These are phyloP conservation scores for Arnoldichthys spilopterus DNA, from an alignment of 2,797 vertebrate genomes.

Conservation along the genomic window DNA sequence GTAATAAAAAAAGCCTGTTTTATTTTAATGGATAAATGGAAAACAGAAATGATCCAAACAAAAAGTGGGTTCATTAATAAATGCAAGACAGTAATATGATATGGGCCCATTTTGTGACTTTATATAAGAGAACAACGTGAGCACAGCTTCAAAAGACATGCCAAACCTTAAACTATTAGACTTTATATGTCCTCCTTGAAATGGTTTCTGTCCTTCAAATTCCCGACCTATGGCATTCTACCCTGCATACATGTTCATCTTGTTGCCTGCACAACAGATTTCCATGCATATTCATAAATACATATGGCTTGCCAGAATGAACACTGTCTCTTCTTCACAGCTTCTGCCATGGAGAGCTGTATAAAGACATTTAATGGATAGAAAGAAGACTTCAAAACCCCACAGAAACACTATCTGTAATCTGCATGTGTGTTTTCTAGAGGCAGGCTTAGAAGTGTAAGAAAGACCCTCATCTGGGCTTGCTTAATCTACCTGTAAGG, in stretches of 20 bases:
- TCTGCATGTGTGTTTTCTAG: constrained; percentile 40
- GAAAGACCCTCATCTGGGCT: constrained; percentile 76
- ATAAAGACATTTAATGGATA: constrained; percentile 68
- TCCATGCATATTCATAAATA: constrained; percentile 82
- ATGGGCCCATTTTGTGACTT: background rate
- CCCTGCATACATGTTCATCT: constrained; percentile 66
- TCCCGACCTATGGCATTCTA: constrained; percentile 78
- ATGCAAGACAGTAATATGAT: background rate
- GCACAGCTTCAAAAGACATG: constrained; percentile 10
- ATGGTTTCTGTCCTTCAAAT: constrained; percentile 73
- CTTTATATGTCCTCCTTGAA: constrained; percentile 66
- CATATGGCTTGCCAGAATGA: constrained; percentile 78
- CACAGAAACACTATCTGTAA: constrained; percentile 5
- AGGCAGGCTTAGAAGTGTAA: constrained; percentile 62
- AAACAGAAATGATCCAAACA: too few relatives aligned
- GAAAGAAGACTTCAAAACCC: constrained; percentile 66
- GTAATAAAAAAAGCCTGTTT: too few relatives aligned
- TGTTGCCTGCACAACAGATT: constrained; percentile 78
- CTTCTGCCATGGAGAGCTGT: constrained; percentile 22
- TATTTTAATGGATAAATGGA: too few relatives aligned
- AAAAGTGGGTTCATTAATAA: too few relatives aligned
- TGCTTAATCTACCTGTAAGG: constrained; percentile 77
- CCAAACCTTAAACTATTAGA: constrained; percentile 22
- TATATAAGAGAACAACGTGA: background rate
- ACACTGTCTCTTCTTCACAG: constrained; percentile 72